Base-by-base conservation (phyloP, 2,797 vertebrate species). In the Adelosebastes latens region DNA sequence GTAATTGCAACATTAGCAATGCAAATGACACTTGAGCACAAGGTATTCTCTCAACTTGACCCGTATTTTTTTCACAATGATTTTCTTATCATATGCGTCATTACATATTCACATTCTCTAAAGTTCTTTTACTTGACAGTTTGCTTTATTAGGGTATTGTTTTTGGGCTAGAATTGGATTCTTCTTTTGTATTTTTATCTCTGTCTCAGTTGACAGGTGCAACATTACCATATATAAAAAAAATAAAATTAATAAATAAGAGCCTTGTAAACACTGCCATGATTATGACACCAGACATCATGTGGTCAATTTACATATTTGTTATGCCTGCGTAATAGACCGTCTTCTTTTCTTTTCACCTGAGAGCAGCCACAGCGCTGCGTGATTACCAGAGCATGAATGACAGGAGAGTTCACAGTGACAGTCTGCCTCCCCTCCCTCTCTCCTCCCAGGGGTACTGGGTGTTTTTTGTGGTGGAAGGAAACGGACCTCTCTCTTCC, bases 401-500 rank as follows among this genome's bases (percentile, higher is more conserved):
- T 72, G 77, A 81, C 60, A 52, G 34, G 42, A 77, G 61, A 46
- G 53, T 31, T 34, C 78, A 72, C 67, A 46, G 12, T 85, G 67
- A 82, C 79, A 80, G 12, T 78, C 63, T 74, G 34, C 55, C 72
- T 66, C 59, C 25, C 42, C 36, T 32, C 24, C 70, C 39, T 85
- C 34, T 78, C 89, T 92, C 90, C 90, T 89, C 87, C 10, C 89
- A 99, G 98, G 97, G 98, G 49, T 96, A 98, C 94, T 97, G 97
- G 94, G 84, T 96, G 87, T 96, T 97, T 92, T 97, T 98, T 87
- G 95, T 98, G 89, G 85, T 96, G 85, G 96, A 97, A 83, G 96
- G 97, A 93, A 97, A 97, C 0, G 95, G 96, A 86, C 95, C 95
- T 18, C 84, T 96, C 91, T 96, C 96, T 61, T 96, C 96, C 88